Evolutionary conservation across 2,113 vertebrate species (phyloP).

Genomic region (Poeciliopsis turrubarensis): DNA sequence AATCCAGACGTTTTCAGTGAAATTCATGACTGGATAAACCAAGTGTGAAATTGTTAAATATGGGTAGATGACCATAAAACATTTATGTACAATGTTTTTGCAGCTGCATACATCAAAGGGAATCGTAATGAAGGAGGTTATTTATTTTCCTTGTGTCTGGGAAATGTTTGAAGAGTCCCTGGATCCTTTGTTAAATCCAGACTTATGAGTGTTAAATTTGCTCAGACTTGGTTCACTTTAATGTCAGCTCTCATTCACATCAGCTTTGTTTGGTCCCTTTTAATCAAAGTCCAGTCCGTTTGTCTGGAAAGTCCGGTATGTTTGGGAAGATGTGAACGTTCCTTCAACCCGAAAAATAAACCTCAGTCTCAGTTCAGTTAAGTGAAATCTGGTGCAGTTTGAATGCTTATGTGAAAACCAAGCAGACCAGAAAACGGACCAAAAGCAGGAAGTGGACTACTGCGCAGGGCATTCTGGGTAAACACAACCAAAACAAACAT

Average conservation of each 20-base stretch:
- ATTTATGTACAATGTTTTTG: background rate
- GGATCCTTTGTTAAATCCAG: constrained; percentile 10
- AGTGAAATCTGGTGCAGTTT: no score
- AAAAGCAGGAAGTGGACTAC: no score
- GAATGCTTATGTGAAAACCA: no score
- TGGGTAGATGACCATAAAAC: constrained; percentile 6
- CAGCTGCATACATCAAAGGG: background rate
- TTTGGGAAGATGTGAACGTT: no score
- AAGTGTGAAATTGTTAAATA: constrained; percentile 10
- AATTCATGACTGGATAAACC: constrained; percentile 7
- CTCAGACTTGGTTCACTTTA: constrained; percentile 15
- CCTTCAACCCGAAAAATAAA: no score
- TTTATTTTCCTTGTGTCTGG: background rate
- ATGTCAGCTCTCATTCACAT: constrained; percentile 22
- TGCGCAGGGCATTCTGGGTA: no score
- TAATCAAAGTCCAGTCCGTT: no score
- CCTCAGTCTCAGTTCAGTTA: no score
- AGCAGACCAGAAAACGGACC: no score
- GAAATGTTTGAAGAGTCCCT: constrained; percentile 7
- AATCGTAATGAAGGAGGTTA: background rate
- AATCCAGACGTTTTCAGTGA: constrained; percentile 24
- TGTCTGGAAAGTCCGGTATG: no score
- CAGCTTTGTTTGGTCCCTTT: no score
- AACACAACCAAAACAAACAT: no score
- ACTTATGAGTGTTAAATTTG: constrained; percentile 17